A percentile compares a stretch with the other conserved stretches of the same genome.
Conservation (phyloP, 2,888 invertebrate species). For the Tachina grossa region DNA sequence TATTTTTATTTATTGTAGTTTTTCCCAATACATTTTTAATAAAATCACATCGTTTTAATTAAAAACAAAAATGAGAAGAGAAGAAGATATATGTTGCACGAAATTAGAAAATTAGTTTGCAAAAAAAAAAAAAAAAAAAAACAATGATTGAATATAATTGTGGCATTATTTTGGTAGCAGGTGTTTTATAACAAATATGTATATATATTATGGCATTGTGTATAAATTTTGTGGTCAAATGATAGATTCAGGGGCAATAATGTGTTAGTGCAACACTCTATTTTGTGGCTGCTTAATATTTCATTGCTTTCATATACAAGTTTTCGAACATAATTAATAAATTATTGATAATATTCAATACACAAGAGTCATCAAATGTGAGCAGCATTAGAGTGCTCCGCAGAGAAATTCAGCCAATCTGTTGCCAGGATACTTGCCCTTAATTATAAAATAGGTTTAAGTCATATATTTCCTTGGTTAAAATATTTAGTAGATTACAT, state of each 20-base stretch:
- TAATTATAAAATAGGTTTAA: too few species aligned
- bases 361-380: too few species aligned
- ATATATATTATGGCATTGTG: neutral
- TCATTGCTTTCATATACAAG: too few species aligned
- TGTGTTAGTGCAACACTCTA: neutral
- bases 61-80: slow-evolving; percentile 1
- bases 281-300: too few species aligned
- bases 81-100: neutral
- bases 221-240: slow-evolving; percentile 8
- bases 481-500: too few species aligned
- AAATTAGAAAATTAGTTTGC: slow-evolving; percentile 30
- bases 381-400: too few species aligned
- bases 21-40: neutral
- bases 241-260: neutral
- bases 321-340: too few species aligned
- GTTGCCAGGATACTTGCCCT: too few species aligned
- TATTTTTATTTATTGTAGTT: neutral
- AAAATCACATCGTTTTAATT: slow-evolving; percentile 42
- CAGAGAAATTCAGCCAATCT: too few species aligned
- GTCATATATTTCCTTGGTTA: too few species aligned
- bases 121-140: neutral
- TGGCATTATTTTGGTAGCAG: slow-evolving; percentile 38
- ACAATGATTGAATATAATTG: slow-evolving; percentile 40
- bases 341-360: too few species aligned
- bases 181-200: slow-evolving; percentile 8